Evolutionary conservation across 64 coral and sea anemone genomes (phyloP).

Genomic region (Montipora capricornis): DNA sequence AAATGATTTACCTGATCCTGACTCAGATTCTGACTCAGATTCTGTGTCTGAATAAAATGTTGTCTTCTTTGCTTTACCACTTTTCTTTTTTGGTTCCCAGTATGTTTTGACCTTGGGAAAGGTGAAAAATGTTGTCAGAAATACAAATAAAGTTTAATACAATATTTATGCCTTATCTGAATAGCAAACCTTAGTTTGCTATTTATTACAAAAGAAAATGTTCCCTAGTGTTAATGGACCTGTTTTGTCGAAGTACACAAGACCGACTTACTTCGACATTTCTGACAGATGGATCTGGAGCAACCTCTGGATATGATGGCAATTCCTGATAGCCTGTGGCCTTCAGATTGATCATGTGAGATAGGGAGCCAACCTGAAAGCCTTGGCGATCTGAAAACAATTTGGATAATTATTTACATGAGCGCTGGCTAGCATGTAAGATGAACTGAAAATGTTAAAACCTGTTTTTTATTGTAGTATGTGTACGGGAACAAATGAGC

Average conservation of each 20-base stretch:
- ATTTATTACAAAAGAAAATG: too few relatives aligned
- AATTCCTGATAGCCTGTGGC: conserved; percentile 92
- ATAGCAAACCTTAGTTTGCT: too few relatives aligned
- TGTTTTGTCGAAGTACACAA: not conserved
- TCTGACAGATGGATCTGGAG: conserved; percentile 92
- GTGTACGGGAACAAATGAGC: too few relatives aligned
- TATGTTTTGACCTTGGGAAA: conserved; percentile 22
- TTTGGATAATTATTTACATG: not conserved
- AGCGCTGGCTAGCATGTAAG: too few relatives aligned
- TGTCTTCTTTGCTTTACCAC: conserved; percentile 50
- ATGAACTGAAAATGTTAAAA: too few relatives aligned
- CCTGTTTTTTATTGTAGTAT: too few relatives aligned
- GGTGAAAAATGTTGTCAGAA: not conserved
- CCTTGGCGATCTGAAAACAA: conserved; percentile 87
- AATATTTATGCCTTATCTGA: not conserved
- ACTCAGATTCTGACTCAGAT: conserved; percentile 45
- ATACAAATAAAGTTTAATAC: not conserved
- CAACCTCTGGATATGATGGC: conserved; percentile 84
- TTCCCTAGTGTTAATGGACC: too few relatives aligned
- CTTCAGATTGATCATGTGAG: conserved; percentile 94
- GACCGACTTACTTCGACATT: conserved; percentile 82
- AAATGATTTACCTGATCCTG: conserved; percentile 47
- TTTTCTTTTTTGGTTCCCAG: conserved; percentile 55
- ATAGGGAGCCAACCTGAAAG: conserved; percentile 92
- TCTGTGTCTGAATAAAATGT: conserved; percentile 74